A percentile compares a stretch with the other conserved stretches of the same genome.
Evolutionary conservation across 1,140 invertebrate genomes (phyloP).

Genomic region (Pogonus chalceus): DNA sequence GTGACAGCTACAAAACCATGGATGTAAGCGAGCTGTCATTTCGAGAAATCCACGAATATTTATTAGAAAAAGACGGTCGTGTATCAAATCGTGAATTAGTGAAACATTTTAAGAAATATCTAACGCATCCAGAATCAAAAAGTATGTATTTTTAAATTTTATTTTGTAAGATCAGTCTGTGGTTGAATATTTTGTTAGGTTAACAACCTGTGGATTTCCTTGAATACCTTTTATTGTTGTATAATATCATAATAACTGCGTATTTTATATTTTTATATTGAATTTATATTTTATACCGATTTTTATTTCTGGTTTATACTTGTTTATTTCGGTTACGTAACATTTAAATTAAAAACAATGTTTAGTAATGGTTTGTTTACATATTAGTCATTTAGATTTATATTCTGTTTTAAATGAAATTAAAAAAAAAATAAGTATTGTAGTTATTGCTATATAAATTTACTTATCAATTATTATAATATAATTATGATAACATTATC

Average conservation of each 20-base stretch:
- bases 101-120: conserved; percentile 75
- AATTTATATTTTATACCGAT: background rate
- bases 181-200: conserved; percentile 17
- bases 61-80: conserved; percentile 69
- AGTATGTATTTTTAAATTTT: conserved; percentile 42
- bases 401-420: too few relatives aligned
- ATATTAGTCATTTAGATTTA: too few relatives aligned
- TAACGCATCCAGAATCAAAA: conserved; percentile 67
- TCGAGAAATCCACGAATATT: conserved; percentile 73
- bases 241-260: conserved; percentile 1
- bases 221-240: background rate
- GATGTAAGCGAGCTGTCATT: conserved; percentile 63
- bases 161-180: background rate
- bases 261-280: background rate
- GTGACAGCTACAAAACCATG: conserved; percentile 40
- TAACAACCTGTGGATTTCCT: conserved; percentile 15
- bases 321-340: too few relatives aligned
- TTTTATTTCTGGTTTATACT: too few relatives aligned
- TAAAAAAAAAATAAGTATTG: too few relatives aligned
- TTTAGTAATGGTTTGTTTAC: too few relatives aligned
- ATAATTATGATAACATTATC: too few relatives aligned
- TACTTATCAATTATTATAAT: too few relatives aligned
- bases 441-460: too few relatives aligned
- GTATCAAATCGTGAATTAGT: conserved; percentile 81
- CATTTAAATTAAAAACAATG: too few relatives aligned